Base-by-base conservation (phyloP, 2,888 invertebrate genomes). In the Dolichomitus sp. region DNA sequence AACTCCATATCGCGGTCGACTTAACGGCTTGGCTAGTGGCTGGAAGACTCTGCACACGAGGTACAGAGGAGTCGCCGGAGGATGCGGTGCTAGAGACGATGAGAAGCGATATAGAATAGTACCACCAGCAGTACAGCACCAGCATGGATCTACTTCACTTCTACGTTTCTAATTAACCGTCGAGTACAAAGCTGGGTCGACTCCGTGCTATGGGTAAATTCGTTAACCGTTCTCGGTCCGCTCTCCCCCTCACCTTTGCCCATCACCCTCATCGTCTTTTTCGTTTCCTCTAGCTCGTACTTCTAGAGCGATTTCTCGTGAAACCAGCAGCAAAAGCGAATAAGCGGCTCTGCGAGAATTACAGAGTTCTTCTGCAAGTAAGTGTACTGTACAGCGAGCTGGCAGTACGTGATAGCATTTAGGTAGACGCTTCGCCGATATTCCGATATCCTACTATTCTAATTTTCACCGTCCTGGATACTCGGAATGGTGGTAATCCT, bases 1-100 rank as follows among this genome's bases (percentile, higher is more conserved):
- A 86, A 84, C 80, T 73, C 78, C 70, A 83, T 84, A 75, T 77
- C 75, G 83, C 76, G 57, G 50, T 85, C 83, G 66, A 84, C 77
- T 52, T 40, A 81, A 82, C 72, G 78, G 65, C 82, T 42, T 33
- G 40, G 23, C 19, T 50, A 66, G 48, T 50, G 66, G 61, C 48
- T n/a, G n/a, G 5, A 48, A n/a, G n/a, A 74, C 69, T 76, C 59
- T 74, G 45, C 81, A 79, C 74, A 48, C 61, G 78, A n/a, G 7
- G n/a, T 48, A 17, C 17, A 30, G 42, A 50, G 40, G 70, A 52
- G 74, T 23, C 54, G 27, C 23, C 54, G 61, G 61, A 61, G 61
- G 61, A 42, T 1, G 45, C 40, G 37, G 37, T 17, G 61, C 37
- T 2, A 19, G 33, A 61, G 40, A 61, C 61, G 61, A 61, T 61